Evolutionary conservation across 2,113 vertebrate species (phyloP), one percentile per base, ranked within the genome.

Genomic region (Coregonus clupeaformis): DNA sequence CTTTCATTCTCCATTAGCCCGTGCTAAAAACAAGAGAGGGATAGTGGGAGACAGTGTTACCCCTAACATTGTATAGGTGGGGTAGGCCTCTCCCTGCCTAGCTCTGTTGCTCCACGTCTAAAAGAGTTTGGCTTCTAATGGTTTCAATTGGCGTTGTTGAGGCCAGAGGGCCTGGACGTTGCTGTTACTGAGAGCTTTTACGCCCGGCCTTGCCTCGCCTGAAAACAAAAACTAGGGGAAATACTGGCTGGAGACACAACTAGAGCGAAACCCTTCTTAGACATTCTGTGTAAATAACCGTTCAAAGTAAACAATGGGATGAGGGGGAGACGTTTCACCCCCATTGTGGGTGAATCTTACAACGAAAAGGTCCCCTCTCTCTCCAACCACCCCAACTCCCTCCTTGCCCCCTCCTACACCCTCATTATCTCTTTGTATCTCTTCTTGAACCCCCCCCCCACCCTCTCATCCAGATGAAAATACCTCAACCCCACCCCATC

Each of bases 401-500:
- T 36, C 36, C 36, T 36, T 36, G 36, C 36, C 36, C 36, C 36
- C 9, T 42, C 36, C 36, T 11, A 42, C 27, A 24, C 64, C 14
- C 29, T 27, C 9, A 42, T 24, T 24, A 32, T 47, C 42, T 47
- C 11, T 68, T 68, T 42, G 18, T 22, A 68, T 42, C 32, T 68
- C 32, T 68, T 22, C 36, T 42, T 42, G 9, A 42, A 11, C 36
- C 36, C 36, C 36, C 36, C 27, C 27, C 27, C 36, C 36, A 42
- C 36, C 9, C 36, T 11, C 75, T 18, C 22, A 20, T 59, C 49
- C 45, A 22, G 49, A 72, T 74, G 36, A 42, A 42, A 42, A 91
- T 91, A 89, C 86, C 82, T 87, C 86, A 69, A 73, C 80, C 77
- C 52, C 68, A 24, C 73, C 30, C 63, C 60, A 47, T 25, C 72